Evolutionary conservation across 2,113 vertebrate genomes (phyloP), one percentile per base, ranked within the genome.

Genomic region (Brachionichthys hirsutus): DNA sequence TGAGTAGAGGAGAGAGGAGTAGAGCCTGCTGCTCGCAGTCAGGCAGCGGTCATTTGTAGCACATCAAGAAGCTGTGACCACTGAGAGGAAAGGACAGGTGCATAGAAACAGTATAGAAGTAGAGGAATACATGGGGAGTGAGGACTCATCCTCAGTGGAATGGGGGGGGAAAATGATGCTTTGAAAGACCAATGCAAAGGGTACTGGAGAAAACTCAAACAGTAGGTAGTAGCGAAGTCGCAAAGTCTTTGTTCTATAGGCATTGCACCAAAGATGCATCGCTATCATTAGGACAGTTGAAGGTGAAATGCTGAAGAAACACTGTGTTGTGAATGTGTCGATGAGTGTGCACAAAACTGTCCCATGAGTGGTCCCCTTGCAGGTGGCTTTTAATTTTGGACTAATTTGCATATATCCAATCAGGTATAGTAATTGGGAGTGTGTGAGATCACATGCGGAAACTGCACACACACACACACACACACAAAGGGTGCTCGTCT

Each of bases 381-480:
- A 88, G 87, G 87, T 89, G 87, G 86, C 82, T 87, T 91, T 88
- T 90, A 90, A 91, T 91, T 91, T 89, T 76, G 68, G 62, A 62
- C 60, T 54, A 70, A 92, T 92, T 91, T 91, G 88, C 91, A 91
- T 92, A 91, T 89, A 91, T 90, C 83, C 91, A 92, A 90, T 92
- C 90, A 90, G 88, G 77, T 87, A 62, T 77, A 87, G 85, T 90
- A 90, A 92, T 89, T 90, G 88, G 81, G 81, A 85, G 74, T 67
- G 74, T 81, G 83, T 71, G 70, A 74, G 24, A 30, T 30, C 70
- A 75, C 64, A 49, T 55, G 70, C 57, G 82, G 77, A 62, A 58
- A 20, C 62, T 41, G 36, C 30, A 54, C 67, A 56, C 56, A 55
- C 44, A 54, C 71, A 69, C n/a, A n/a, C n/a, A n/a, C n/a, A 47